These are phyloP conservation scores for Plestiodon gilberti DNA, from an alignment of 2,113 vertebrate genomes.

Conservation along the genomic window DNA sequence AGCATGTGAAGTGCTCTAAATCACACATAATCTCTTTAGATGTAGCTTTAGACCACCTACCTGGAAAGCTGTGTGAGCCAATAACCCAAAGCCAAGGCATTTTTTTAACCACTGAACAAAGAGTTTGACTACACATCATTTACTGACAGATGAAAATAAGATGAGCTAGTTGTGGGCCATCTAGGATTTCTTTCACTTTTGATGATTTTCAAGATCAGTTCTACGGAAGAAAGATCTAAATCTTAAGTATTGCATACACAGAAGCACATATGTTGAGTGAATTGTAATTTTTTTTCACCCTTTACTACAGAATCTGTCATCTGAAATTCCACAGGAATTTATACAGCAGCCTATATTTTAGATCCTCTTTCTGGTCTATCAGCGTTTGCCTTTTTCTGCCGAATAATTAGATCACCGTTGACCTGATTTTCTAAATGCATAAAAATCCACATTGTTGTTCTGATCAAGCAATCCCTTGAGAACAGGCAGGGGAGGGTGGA, in stretches of 20 bases:
- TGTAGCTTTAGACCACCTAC: slow-evolving; percentile 52
- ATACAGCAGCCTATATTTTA: background rate
- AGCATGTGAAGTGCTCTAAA: slow-evolving; percentile 42
- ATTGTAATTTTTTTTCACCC: background rate
- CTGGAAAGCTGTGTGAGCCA: slow-evolving; percentile 15
- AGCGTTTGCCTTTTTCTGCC: background rate
- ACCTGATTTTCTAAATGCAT: background rate
- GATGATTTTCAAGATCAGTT: slow-evolving; percentile 16
- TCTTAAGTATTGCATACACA: background rate
- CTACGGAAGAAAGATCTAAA: slow-evolving; percentile 20
- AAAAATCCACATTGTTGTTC: background rate
- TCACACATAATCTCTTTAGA: slow-evolving; percentile 42
- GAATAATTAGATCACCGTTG: slow-evolving; percentile 44
- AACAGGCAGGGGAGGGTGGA: background rate
- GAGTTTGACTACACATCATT: slow-evolving; percentile 18
- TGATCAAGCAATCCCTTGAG: background rate
- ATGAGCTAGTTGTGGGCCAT: slow-evolving; percentile 1
- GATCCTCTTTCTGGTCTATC: background rate
- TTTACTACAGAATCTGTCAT: background rate
- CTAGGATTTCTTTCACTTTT: slow-evolving; percentile 44
- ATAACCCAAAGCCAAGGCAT: slow-evolving; percentile 56
- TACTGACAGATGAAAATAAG: slow-evolving; percentile 48
- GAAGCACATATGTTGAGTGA: background rate
- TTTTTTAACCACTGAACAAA: slow-evolving; percentile 44
- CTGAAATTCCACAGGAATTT: background rate